phyloP scores from a whole-genome alignment of 2,888 invertebrate species.

The Euplexia lucipara region DNA sequence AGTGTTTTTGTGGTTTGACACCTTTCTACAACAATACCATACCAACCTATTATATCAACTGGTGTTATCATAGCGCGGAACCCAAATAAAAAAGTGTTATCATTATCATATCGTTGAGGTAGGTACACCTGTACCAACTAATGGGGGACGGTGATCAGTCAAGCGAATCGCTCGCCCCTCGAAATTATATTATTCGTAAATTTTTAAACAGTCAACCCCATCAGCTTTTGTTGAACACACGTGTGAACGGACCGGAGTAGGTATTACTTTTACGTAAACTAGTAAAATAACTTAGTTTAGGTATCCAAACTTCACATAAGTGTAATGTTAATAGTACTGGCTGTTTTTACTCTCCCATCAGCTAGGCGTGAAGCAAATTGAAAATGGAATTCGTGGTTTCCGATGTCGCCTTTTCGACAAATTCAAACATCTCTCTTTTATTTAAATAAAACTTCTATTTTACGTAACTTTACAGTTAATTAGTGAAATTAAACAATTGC shows the following conservation, averaged over 20 bases:
- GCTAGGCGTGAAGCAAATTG: slow-evolving; percentile 4
- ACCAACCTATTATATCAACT: neutral
- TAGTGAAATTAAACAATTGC: neutral
- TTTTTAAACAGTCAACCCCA: slow-evolving; percentile 77
- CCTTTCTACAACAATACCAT: neutral
- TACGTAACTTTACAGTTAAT: too few species aligned
- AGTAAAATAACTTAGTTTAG: slow-evolving; percentile 65
- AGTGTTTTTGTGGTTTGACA: too few species aligned
- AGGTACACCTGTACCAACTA: slow-evolving; percentile 56
- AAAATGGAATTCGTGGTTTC: slow-evolving; percentile 36
- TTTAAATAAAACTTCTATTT: neutral
- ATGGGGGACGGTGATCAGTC: slow-evolving; percentile 75
- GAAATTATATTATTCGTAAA: slow-evolving; percentile 68
- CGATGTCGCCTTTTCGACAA: neutral
- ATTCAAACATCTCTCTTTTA: slow-evolving; percentile 2
- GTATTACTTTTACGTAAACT: slow-evolving; percentile 20
- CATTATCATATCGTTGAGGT: slow-evolving; percentile 65
- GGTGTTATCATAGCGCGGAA: slow-evolving; percentile 30
- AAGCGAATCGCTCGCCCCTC: slow-evolving; percentile 78
- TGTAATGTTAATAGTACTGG: slow-evolving; percentile 19
- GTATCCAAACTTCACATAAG: slow-evolving; percentile 18
- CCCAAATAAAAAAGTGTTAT: slow-evolving; percentile 68
- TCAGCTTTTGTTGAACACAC: slow-evolving; percentile 67
- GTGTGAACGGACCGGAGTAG: slow-evolving; percentile 34
- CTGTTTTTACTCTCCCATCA: slow-evolving; percentile 21